These are phyloP conservation scores for Drosophila mimetica DNA, from an alignment of 2,888 invertebrate species.

Conservation along the genomic window DNA sequence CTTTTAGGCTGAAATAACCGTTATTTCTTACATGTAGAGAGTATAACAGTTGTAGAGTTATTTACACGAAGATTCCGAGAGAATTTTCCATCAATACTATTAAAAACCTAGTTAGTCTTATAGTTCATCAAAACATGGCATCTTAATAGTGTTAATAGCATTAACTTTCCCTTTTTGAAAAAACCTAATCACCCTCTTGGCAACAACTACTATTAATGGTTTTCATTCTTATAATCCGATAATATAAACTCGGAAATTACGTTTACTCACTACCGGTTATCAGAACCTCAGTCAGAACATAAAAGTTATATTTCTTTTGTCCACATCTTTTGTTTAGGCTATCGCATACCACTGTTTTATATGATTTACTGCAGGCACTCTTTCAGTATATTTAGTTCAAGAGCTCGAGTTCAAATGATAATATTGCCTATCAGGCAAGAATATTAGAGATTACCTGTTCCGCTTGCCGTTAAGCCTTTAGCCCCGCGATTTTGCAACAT, in stretches of 20 bases:
- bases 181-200: not conserved
- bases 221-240: not conserved
- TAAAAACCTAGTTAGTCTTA: too few relatives aligned
- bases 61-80: not conserved
- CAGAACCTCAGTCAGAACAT: not conserved
- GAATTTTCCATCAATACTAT: not conserved
- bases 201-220: not conserved
- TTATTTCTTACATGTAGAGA: not conserved
- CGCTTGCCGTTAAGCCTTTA: conserved; percentile 19
- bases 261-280: conserved; percentile 15
- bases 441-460: conserved; percentile 32
- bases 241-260: conserved; percentile 16
- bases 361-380: conserved; percentile 18
- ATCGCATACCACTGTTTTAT: conserved; percentile 5
- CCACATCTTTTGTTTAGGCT: conserved; percentile 10
- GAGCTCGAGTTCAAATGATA: conserved; percentile 36
- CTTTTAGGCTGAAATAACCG: conserved; percentile 1
- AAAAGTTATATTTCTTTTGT: conserved; percentile 6
- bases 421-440: conserved; percentile 29
- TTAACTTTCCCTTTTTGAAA: not conserved
- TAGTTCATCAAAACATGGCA: not conserved
- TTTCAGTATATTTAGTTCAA: conserved; percentile 26
- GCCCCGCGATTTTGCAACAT: conserved; percentile 24
- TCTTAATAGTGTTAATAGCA: not conserved
- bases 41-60: not conserved